These are phyloP conservation scores for Drosophila siamana DNA, from an alignment of 2,888 invertebrate genomes.

Conservation along the genomic window DNA sequence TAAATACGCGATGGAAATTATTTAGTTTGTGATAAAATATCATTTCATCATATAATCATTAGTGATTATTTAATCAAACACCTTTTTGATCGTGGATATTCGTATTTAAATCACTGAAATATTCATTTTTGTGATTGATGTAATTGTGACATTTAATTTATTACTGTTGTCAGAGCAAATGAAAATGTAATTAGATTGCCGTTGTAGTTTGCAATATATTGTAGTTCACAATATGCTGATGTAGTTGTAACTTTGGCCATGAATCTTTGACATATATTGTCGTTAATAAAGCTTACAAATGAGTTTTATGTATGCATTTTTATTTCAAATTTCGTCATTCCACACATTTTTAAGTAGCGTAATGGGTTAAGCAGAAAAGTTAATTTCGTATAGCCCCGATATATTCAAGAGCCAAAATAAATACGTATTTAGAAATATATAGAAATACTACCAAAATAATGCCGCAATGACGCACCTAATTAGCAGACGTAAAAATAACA, in stretches of 20 bases:
- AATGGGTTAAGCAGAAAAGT: too few relatives aligned
- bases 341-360: too few relatives aligned
- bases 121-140: too few relatives aligned
- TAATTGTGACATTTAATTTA: too few relatives aligned
- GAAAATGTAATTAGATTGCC: not conserved
- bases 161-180: not conserved
- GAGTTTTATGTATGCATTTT: not conserved
- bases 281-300: not conserved
- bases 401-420: not conserved
- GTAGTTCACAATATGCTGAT: not conserved
- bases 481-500: not conserved
- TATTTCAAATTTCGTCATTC: not conserved
- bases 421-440: not conserved
- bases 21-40: too few relatives aligned
- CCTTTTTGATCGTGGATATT: not conserved
- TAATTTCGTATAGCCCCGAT: too few relatives aligned
- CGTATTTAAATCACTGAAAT: too few relatives aligned
- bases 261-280: too few relatives aligned
- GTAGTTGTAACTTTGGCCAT: not conserved
- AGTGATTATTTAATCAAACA: not conserved
- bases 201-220: not conserved
- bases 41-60: too few relatives aligned
- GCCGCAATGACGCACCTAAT: constrained; percentile 30
- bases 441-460: constrained; percentile 11
- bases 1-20: not conserved